Conservation (phyloP, 2,113 vertebrate species). For the Recurvirostra avosetta region DNA sequence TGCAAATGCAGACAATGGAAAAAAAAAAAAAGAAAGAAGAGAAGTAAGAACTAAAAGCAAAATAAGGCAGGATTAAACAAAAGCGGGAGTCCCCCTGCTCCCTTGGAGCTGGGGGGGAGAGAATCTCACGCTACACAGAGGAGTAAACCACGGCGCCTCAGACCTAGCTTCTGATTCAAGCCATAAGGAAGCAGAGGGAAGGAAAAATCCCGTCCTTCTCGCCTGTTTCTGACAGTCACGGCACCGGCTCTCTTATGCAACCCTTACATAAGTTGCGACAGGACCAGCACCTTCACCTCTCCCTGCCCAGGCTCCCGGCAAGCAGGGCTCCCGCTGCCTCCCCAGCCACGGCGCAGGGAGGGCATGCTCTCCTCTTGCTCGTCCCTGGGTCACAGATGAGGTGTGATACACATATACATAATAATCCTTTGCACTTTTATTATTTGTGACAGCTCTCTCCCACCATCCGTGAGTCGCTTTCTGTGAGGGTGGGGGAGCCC, state of each 20-base stretch:
- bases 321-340: neutral
- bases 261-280: neutral
- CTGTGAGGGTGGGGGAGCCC: neutral
- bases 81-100: neutral
- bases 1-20: neutral
- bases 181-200: neutral
- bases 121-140: neutral
- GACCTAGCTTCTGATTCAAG: neutral
- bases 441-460: neutral
- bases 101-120: neutral
- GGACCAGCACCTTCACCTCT: neutral
- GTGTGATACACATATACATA: neutral
- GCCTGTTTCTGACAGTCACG: neutral
- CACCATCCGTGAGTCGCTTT: neutral
- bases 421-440: neutral
- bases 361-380: neutral
- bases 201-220: neutral
- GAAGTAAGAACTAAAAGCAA: neutral
- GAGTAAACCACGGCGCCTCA: neutral
- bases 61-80: neutral
- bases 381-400: neutral
- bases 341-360: neutral
- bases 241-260: conserved; percentile 35
- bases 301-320: neutral
- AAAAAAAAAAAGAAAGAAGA: neutral